phyloP scores from a whole-genome alignment of 1,140 invertebrate genomes.

The Trinorchestia longiramus region DNA sequence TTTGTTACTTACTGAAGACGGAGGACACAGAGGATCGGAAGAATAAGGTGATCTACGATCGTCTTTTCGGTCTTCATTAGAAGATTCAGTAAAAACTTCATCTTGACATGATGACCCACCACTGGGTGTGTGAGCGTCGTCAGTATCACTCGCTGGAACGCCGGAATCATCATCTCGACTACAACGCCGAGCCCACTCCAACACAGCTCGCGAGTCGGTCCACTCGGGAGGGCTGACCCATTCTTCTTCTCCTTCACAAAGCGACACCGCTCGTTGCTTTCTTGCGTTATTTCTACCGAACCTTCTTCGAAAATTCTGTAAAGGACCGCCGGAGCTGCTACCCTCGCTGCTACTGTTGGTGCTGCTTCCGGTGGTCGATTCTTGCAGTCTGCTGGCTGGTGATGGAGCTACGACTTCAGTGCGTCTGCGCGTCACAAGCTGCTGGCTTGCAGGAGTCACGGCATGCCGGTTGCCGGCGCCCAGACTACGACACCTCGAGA shows the following conservation, averaged over 20 bases:
- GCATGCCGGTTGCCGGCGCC: conserved; percentile 60
- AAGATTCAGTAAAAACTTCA: conserved; percentile 65
- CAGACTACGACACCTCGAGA: conserved; percentile 61
- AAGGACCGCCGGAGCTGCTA: conserved; percentile 46
- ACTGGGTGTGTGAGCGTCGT: conserved; percentile 57
- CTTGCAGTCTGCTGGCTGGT: conserved; percentile 18
- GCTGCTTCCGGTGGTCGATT: conserved; percentile 44
- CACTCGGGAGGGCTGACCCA: conserved; percentile 61
- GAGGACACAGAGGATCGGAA: not conserved
- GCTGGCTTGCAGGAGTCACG: conserved; percentile 61
- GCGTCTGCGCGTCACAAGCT: conserved; percentile 60
- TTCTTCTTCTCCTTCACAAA: conserved; percentile 63
- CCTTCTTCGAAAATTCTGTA: conserved; percentile 58
- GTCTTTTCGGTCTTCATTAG: conserved; percentile 55
- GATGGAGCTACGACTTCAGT: conserved; percentile 61
- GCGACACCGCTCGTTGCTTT: conserved; percentile 60
- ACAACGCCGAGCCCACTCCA: conserved; percentile 64
- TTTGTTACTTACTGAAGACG: not conserved
- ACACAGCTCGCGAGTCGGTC: conserved; percentile 63
- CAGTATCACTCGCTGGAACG: conserved; percentile 63
- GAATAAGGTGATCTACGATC: conserved; percentile 55
- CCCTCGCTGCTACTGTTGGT: conserved; percentile 57
- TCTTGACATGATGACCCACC: conserved; percentile 61
- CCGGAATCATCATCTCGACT: conserved; percentile 64
- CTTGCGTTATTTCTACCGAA: conserved; percentile 58